These are phyloP conservation scores for Pseudoips prasinana DNA, from an alignment of 2,888 invertebrate species.

Conservation along the genomic window DNA sequence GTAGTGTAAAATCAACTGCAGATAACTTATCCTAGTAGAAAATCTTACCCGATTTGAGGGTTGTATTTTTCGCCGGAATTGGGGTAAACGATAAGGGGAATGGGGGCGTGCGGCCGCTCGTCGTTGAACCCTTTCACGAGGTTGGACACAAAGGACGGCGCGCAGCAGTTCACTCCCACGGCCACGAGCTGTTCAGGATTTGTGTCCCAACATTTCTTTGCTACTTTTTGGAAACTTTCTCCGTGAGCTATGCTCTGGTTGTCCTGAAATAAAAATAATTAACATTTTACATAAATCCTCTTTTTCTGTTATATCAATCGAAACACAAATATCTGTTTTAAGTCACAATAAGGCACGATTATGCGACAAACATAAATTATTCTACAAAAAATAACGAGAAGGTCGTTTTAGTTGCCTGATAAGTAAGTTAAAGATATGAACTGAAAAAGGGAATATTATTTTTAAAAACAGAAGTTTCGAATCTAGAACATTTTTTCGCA, in stretches of 20 bases:
- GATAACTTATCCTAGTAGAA: constrained; percentile 31
- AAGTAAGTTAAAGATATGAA: too few species aligned
- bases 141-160: constrained; percentile 67
- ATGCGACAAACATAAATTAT: too few species aligned
- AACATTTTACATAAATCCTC: background rate
- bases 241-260: constrained; percentile 87
- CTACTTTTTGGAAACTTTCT: constrained; percentile 89
- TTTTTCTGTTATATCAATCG: too few species aligned
- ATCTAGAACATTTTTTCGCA: too few species aligned
- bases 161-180: constrained; percentile 94
- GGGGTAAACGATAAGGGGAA: constrained; percentile 94
- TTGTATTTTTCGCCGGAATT: constrained; percentile 94
- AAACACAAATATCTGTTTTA: too few species aligned
- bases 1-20: constrained; percentile 8
- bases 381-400: too few species aligned
- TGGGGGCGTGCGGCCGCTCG: constrained; percentile 71
- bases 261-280: constrained; percentile 51
- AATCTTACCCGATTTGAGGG: constrained; percentile 84
- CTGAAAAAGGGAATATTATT: too few species aligned
- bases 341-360: too few species aligned
- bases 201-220: constrained; percentile 86
- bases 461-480: too few species aligned
- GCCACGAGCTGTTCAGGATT: constrained; percentile 88
- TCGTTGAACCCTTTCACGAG: constrained; percentile 74
- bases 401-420: too few species aligned